Conservation (phyloP, 2,113 vertebrate species). For the Hippocampus comes region DNA sequence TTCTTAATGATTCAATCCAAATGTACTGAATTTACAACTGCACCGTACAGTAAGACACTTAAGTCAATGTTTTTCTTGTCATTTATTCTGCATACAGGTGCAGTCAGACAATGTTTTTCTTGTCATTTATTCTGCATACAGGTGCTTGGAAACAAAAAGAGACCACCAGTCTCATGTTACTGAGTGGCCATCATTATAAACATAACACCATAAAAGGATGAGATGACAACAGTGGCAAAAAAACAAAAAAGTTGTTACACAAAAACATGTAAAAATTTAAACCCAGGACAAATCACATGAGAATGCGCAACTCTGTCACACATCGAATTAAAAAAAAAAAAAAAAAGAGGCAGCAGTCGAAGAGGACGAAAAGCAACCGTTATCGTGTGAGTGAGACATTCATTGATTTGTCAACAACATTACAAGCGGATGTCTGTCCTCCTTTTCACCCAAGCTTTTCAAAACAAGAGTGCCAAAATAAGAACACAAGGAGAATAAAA, state of each 20-base stretch:
- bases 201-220: constrained; percentile 48
- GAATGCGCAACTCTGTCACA: constrained; percentile 19
- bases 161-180: constrained; percentile 47
- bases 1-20: too few species aligned
- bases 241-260: constrained; percentile 11
- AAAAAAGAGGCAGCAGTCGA: background rate
- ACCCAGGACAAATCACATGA: constrained; percentile 41
- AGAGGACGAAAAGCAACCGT: constrained; percentile 1
- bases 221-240: constrained; percentile 58
- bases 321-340: constrained; percentile 3
- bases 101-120: constrained; percentile 28
- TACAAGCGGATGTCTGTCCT: constrained; percentile 43
- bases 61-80: constrained; percentile 38
- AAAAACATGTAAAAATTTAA: constrained; percentile 43
- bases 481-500: constrained; percentile 38
- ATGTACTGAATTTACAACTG: too few species aligned
- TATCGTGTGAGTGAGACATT: constrained; percentile 44
- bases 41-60: background rate
- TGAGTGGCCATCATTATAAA: constrained; percentile 56
- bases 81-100: constrained; percentile 75
- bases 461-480: constrained; percentile 39
- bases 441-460: constrained; percentile 9
- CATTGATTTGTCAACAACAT: constrained; percentile 60
- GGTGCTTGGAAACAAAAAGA: constrained; percentile 58
- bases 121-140: constrained; percentile 74